Evolutionary conservation across 2,888 invertebrate genomes (phyloP), one percentile per base, ranked within the genome.

Genomic region (Eilema sororculum): DNA sequence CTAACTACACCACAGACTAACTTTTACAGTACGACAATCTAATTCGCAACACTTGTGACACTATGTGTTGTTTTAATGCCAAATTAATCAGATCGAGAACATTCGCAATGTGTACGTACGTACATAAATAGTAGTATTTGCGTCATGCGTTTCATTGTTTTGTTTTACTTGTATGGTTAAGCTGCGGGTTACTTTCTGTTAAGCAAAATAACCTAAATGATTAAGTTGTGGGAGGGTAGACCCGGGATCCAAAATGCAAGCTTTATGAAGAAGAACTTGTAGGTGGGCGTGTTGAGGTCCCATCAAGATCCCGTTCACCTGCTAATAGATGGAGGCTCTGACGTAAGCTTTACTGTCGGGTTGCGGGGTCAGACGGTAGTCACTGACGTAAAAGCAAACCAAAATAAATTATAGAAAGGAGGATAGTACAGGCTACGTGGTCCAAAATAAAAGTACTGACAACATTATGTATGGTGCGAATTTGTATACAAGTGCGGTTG

Each of bases 1-100:
- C 86, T 86, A 85, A 82, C 87, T 85, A 81, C 81, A 83, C 84
- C 86, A 84, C 86, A 86, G 84, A 74, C 77, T 79, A 80, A 78
- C 76, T 83, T 81, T 76, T 79, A 67, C 81, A 84, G 78, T 82
- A 83, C 68, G 72, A 69, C 83, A 77, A 82, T 74, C 73, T 70
- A 70, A 73, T 70, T 74, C 65, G 67, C 72, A 60, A 68, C 16
- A 65, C 20, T 68, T 59, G 37, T 64, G 65, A 68, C 57, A 70
- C 61, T 62, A 33, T 28, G 33, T 41, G 5, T 62, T 30, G 20
- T 13, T n/a, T 30, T 60, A n/a, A 30, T 60, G 20, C 30, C 28
- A 25, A 63, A 57, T 33, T 58, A 33, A 57, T 25, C 60, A 67
- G 66, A 67, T 72, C 58, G 57, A 41, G 46, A 65, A 62, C 37